Percentiles rank a stretch among this genome's conserved stretches.
Evolutionary conservation across 2,113 vertebrate genomes (phyloP).

Genomic region (Syngnathus typhle): DNA sequence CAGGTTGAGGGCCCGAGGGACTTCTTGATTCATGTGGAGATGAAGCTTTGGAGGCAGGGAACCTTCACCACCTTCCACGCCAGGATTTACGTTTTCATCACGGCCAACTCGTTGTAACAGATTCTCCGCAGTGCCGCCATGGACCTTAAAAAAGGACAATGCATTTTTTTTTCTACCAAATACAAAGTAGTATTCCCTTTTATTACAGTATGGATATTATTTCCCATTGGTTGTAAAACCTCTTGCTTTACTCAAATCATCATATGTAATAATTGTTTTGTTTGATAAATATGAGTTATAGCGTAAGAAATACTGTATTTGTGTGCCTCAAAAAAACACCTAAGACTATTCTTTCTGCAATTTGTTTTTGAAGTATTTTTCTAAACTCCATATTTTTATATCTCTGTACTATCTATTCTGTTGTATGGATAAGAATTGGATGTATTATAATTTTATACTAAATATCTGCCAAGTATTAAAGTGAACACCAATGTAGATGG

Average conservation of each 20-base stretch:
- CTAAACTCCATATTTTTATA: slow-evolving; percentile 32
- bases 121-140: slow-evolving; percentile 3
- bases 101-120: slow-evolving; percentile 68
- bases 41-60: slow-evolving; percentile 92
- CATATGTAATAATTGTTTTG: slow-evolving; percentile 2
- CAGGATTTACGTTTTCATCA: slow-evolving; percentile 90
- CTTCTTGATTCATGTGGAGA: slow-evolving; percentile 85
- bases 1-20: slow-evolving; percentile 78
- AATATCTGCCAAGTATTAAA: slow-evolving; percentile 49
- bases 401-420: slow-evolving; percentile 32
- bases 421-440: slow-evolving; percentile 35
- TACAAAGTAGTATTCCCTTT: background rate
- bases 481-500: slow-evolving; percentile 4
- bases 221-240: background rate
- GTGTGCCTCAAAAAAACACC: background rate
- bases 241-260: background rate
- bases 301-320: background rate
- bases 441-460: slow-evolving; percentile 61
- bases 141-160: slow-evolving; percentile 22
- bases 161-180: background rate
- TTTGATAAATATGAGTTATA: slow-evolving; percentile 17
- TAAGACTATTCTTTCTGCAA: slow-evolving; percentile 12
- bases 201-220: background rate
- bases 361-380: slow-evolving; percentile 33
- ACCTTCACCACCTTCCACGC: slow-evolving; percentile 87